Percentiles rank a stretch among this genome's conserved stretches.
phyloP scores from a whole-genome alignment of 2,888 invertebrate genomes.

The Dryocosmus kuriphilus region DNA sequence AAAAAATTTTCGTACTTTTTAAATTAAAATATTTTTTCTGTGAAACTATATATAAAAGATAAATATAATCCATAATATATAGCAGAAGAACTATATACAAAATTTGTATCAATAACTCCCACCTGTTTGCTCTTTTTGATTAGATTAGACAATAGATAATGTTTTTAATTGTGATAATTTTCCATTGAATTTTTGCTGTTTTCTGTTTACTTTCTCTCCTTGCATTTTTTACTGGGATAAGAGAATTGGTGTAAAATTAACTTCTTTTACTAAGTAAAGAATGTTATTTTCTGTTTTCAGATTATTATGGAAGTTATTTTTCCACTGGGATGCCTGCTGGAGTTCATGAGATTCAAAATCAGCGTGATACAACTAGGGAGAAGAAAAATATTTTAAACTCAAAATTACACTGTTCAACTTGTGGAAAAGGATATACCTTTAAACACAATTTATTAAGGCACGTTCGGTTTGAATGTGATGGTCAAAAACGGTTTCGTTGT shows the following conservation, averaged over 20 bases:
- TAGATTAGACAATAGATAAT: neutral
- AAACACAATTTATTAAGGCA: conserved; percentile 70
- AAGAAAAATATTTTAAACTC: neutral
- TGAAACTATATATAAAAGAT: neutral
- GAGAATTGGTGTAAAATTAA: neutral
- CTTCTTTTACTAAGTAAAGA: conserved; percentile 39
- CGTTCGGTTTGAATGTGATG: conserved; percentile 76
- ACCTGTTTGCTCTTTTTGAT: neutral
- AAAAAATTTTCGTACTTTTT: conserved; percentile 43
- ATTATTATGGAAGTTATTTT: conserved; percentile 20
- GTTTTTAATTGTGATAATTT: neutral
- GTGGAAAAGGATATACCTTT: conserved; percentile 69
- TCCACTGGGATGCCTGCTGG: neutral
- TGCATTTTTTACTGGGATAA: neutral
- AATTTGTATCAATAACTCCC: neutral
- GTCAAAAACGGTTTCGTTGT: conserved; percentile 84
- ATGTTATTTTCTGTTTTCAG: conserved; percentile 16
- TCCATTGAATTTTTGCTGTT: neutral
- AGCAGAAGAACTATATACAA: neutral
- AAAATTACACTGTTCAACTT: conserved; percentile 64
- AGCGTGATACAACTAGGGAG: neutral
- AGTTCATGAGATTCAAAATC: neutral
- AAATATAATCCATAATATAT: neutral
- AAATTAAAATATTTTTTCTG: conserved; percentile 30
- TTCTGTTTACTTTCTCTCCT: neutral